Evolutionary conservation across 30 jellyfish, hydroid and myxozoan genomes (phyloP).

Genomic region (Sanderia malayensis): DNA sequence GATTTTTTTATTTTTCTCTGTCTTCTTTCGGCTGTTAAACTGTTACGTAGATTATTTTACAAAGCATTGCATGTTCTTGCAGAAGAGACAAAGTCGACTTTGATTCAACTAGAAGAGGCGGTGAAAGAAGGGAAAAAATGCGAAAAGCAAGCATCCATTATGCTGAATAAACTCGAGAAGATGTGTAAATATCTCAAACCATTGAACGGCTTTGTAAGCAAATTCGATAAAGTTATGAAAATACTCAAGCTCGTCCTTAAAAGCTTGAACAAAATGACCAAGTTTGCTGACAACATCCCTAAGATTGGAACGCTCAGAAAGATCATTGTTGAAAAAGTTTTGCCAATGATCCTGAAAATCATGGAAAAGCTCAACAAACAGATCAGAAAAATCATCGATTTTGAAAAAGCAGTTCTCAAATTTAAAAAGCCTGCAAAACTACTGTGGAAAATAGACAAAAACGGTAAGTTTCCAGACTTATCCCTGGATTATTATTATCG

Average conservation of each 20-base stretch:
- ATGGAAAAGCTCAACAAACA: slow-evolving; percentile 7
- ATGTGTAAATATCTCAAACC: slow-evolving; percentile 6
- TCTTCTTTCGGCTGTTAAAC: no score
- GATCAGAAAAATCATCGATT: slow-evolving; percentile 6
- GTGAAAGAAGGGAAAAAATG: slow-evolving; percentile 16
- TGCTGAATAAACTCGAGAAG: neutral
- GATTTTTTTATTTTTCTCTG: no score
- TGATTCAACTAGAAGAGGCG: neutral
- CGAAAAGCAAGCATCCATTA: neutral
- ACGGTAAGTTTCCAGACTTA: neutral
- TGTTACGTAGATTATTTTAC: no score
- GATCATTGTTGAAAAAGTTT: neutral
- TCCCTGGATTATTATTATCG: no score
- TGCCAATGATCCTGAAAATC: slow-evolving; percentile 4
- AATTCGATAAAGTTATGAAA: neutral
- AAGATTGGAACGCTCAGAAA: slow-evolving; percentile 2
- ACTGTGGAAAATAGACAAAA: neutral
- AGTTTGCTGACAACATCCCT: slow-evolving; percentile 22
- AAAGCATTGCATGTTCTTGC: no score
- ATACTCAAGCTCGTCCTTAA: neutral
- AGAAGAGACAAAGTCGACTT: neutral
- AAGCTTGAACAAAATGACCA: slow-evolving; percentile 10
- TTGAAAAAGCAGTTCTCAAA: neutral
- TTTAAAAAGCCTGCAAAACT: neutral
- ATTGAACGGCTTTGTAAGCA: slow-evolving; percentile 1